These are phyloP conservation scores for Myiozetetes cayanensis DNA, from an alignment of 2,113 vertebrate genomes.

Conservation along the genomic window DNA sequence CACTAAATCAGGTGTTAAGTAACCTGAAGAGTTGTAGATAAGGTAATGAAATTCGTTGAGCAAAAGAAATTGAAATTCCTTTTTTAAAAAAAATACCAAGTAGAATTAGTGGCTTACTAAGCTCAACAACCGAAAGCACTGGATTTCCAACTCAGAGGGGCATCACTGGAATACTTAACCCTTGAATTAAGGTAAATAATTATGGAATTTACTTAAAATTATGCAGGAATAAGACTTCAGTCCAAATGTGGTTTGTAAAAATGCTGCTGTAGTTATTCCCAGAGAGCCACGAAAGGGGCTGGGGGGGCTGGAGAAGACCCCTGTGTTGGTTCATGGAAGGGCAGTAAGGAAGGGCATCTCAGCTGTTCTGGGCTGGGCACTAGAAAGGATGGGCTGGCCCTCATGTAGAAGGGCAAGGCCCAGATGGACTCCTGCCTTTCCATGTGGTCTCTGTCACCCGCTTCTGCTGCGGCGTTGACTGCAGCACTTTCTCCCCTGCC, in stretches of 20 bases:
- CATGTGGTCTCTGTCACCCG: rapidly evolving
- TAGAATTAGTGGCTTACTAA: rapidly evolving
- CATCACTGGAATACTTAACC: background rate
- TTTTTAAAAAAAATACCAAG: background rate
- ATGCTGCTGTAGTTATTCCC: rapidly evolving
- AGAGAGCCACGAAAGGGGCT: background rate
- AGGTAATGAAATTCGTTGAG: background rate
- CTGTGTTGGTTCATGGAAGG: background rate
- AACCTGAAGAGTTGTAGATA: background rate
- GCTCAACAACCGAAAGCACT: background rate
- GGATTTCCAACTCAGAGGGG: background rate
- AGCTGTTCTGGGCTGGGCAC: background rate
- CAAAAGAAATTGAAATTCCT: background rate
- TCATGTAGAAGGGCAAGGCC: background rate
- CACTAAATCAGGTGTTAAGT: background rate
- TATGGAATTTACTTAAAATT: background rate
- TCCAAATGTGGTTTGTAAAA: background rate
- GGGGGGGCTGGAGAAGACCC: rapidly evolving
- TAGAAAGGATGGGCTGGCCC: background rate
- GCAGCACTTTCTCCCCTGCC: rapidly evolving
- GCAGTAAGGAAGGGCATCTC: rapidly evolving
- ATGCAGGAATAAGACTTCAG: background rate
- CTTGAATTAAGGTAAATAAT: background rate
- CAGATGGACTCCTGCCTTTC: background rate
- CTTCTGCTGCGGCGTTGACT: background rate